phyloP scores from a whole-genome alignment of 2,797 vertebrate genomes.

The Australoheros facetus region DNA sequence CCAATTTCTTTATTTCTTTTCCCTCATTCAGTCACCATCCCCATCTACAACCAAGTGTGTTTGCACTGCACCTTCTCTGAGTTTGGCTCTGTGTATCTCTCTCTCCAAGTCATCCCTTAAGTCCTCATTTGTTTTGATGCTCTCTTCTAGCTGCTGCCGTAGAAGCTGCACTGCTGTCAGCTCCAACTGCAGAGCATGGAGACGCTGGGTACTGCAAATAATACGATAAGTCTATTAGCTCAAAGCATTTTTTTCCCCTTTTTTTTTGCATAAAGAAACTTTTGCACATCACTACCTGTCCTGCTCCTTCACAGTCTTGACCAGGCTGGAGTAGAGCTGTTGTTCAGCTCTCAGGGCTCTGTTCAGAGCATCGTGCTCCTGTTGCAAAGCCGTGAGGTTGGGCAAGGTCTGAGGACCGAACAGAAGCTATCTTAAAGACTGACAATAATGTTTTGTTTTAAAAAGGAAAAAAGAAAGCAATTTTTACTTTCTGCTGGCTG shows the following conservation, averaged over 20 bases:
- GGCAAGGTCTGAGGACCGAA: constrained; percentile 65
- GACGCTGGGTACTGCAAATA: constrained; percentile 73
- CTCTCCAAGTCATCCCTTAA: constrained; percentile 87
- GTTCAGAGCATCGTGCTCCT: constrained; percentile 85
- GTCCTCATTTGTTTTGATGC: constrained; percentile 84
- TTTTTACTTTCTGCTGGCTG: constrained; percentile 78
- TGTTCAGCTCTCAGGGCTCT: constrained; percentile 88
- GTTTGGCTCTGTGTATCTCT: constrained; percentile 84
- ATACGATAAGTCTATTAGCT: neutral
- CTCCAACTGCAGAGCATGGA: constrained; percentile 86
- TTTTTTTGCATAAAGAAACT: neutral
- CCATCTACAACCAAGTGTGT: constrained; percentile 53
- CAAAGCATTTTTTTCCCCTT: neutral
- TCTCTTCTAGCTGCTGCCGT: constrained; percentile 88
- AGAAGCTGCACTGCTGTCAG: constrained; percentile 85
- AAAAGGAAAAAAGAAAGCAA: neutral
- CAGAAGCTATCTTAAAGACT: constrained; percentile 10
- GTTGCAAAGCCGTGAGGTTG: constrained; percentile 66
- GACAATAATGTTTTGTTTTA: neutral
- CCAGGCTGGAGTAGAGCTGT: constrained; percentile 88
- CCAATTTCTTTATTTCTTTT: neutral
- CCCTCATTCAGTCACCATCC: constrained; percentile 22
- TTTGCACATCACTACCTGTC: constrained; percentile 82
- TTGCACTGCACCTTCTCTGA: constrained; percentile 84
- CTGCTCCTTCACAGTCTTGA: constrained; percentile 88